These are phyloP conservation scores for Tringa solitaria DNA, from an alignment of 2,113 vertebrate species.

Conservation along the genomic window DNA sequence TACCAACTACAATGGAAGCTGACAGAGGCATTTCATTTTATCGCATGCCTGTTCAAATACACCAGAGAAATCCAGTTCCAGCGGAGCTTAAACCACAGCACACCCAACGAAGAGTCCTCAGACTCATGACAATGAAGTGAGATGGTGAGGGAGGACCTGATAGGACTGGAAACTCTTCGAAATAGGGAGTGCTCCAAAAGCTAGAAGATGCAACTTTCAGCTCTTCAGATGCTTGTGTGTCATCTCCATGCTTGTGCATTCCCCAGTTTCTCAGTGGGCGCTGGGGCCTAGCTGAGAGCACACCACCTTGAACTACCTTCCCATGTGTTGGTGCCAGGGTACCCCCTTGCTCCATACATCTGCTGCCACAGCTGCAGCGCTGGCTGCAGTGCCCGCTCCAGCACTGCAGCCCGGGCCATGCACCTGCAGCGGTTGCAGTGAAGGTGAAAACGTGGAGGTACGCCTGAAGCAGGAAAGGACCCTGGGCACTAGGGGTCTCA, in stretches of 20 bases:
- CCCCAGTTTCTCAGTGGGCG: accelerated
- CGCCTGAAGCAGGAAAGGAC: background rate
- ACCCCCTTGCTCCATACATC: background rate
- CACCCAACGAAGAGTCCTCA: background rate
- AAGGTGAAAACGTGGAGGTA: background rate
- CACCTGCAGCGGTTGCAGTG: background rate
- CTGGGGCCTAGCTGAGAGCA: background rate
- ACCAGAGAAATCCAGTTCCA: background rate
- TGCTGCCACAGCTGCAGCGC: background rate
- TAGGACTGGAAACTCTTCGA: background rate
- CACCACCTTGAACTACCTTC: background rate
- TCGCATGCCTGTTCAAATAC: background rate
- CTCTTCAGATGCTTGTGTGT: background rate
- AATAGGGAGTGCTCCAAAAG: background rate
- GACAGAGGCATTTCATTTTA: background rate
- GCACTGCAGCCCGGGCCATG: accelerated
- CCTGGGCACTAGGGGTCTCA: background rate
- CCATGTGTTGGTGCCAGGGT: background rate
- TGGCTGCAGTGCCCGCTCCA: accelerated
- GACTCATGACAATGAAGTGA: background rate
- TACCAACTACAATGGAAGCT: background rate
- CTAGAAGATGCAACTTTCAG: background rate
- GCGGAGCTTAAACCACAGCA: background rate
- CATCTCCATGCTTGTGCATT: background rate
- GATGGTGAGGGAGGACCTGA: background rate